A percentile compares a stretch with the other conserved stretches of the same genome.
phyloP scores from a whole-genome alignment of 2,113 vertebrate genomes.

The Sebastes fasciatus region DNA sequence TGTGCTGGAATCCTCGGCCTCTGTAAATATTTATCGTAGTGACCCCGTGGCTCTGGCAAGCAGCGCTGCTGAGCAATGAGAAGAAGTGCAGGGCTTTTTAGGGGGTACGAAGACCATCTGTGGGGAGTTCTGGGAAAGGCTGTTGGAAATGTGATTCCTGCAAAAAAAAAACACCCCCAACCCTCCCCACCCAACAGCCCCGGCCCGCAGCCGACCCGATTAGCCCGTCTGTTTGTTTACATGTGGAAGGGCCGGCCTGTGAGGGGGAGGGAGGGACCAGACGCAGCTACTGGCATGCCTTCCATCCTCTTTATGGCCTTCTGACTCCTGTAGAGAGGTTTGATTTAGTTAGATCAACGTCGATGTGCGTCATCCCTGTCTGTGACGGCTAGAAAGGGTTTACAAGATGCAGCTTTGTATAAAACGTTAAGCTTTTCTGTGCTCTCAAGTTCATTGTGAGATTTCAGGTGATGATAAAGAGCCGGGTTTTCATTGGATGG shows the following conservation, averaged over 20 bases:
- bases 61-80: constrained; percentile 29
- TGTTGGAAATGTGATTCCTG: constrained; percentile 58
- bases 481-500: background rate
- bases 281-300: constrained; percentile 55
- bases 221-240: constrained; percentile 63
- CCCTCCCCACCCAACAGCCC: constrained; percentile 1
- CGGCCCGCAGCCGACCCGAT: background rate
- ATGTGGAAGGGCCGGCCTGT: constrained; percentile 28
- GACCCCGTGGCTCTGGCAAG: constrained; percentile 50
- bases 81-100: constrained; percentile 15
- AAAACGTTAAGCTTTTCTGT: background rate
- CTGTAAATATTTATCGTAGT: constrained; percentile 75
- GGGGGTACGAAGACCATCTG: constrained; percentile 27
- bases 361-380: background rate
- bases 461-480: background rate
- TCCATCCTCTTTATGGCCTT: constrained; percentile 39
- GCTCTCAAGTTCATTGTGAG: background rate
- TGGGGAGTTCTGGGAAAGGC: constrained; percentile 44
- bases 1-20: constrained; percentile 56
- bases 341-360: background rate
- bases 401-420: background rate
- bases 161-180: background rate
- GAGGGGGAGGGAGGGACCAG: constrained; percentile 25
- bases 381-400: background rate
- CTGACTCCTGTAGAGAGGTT: constrained; percentile 19